Base-by-base conservation (phyloP, 2,113 vertebrate species). In the Mola mola region DNA sequence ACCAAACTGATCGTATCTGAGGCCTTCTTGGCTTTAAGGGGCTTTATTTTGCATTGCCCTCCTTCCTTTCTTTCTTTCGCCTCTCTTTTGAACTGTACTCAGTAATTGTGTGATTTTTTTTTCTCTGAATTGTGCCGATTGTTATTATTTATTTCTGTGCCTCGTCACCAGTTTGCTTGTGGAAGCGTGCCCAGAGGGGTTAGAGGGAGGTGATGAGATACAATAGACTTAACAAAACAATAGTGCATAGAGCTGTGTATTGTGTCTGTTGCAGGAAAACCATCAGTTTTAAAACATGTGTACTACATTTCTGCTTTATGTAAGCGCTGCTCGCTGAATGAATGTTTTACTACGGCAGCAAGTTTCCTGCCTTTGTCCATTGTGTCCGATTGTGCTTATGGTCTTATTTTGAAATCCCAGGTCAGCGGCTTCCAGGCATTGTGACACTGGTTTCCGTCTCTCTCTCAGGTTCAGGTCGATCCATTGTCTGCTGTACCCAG, bases 401-500 rank as follows among this genome's bases (percentile, higher is more conserved):
- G 49, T 63, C 63, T 86, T 74, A 78, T 86, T 83, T 72, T 84
- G 51, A 81, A 88, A 82, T 61, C 50, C 56, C 56, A 62, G 73
- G 74, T 56, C 44, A 58, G 55, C 49, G 10, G 58, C 59, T 84
- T 87, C 81, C 83, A 69, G 77, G 73, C 68, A 86, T 86, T 86
- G 79, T 83, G 59, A 62, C 67, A n/a, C 59, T 64, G n/a, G 63
- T 49, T 79, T 80, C 75, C 73, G 37, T 61, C 50, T 67, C 31
- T 55, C 24, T 66, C 58, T 72, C 88, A 98, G 96, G 92, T 97
- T 98, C 79, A 94, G 92, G 83, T 95, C 95, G 1, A 81, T 97
- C 80, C 96, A 98, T 90, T 98, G 96, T 88, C 82, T 94, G 84
- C 81, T 98, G 81, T 94, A 97, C 82, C 94, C 96, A 0, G 95